Evolutionary conservation across 2,888 invertebrate genomes (phyloP), one percentile per base, ranked within the genome.

Genomic region (Lasioglossum morio): DNA sequence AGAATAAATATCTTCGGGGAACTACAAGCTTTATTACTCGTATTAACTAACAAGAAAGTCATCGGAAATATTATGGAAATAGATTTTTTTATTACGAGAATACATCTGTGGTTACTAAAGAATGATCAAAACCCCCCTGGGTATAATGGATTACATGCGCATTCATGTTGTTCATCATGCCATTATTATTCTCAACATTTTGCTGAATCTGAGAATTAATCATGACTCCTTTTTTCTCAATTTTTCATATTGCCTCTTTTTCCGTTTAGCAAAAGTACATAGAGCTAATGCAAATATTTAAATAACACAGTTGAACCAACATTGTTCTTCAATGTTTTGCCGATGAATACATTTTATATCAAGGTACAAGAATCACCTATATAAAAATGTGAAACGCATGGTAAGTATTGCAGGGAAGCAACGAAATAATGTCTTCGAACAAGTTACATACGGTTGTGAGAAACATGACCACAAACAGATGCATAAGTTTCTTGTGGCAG

Each of bases 121-220:
- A 57, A 80, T 60, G 78, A 63, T 30, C 8, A 8, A 48, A 60
- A 72, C 60, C 16, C 60, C 37, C 40, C 66, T 19, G 69, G 74
- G 81, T 87, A 77, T 72, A 87, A 79, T 89, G 87, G 43, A 94
- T 93, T 86, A 92, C 87, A 79, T 92, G 90, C 72, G 81, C 74
- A 83, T 84, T 87, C 48, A 87, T 72, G 82, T 73, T 80, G 74
- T 87, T 57, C 43, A 53, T 79, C 48, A 63, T 72, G 57, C 5
- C 72, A 12, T 70, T 77, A 79, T 79, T 69, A 69, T 72, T 73
- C 23, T 66, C 57, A 66, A 63, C 72, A 40, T 43, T 60, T 4
- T 72, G 27, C 69, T 79, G 53, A 37, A 63, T 75, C 63, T 69
- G 69, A 48, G 43, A 60, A 5, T 79, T 30, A 48, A 48, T 46